phyloP scores from a whole-genome alignment of 1,140 invertebrate species.

The Sminthurinus signatus region DNA sequence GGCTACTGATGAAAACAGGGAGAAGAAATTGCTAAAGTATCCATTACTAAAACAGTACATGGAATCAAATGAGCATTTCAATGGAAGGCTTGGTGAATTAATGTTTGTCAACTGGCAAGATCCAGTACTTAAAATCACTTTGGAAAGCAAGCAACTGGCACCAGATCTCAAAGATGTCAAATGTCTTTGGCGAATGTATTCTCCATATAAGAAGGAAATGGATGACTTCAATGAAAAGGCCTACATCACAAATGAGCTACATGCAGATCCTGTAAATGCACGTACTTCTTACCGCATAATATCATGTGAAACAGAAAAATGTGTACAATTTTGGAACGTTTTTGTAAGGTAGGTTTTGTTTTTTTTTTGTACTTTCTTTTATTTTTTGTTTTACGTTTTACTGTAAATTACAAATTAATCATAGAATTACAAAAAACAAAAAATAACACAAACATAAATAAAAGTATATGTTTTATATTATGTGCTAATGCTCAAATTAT shows the following conservation, averaged over 20 bases:
- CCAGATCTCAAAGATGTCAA: neutral
- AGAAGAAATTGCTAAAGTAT: neutral
- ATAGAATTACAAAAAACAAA: no score
- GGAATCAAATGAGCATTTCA: neutral
- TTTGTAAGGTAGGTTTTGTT: no score
- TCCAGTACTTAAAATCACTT: neutral
- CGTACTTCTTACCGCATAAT: neutral
- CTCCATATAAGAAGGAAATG: neutral
- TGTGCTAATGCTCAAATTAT: no score
- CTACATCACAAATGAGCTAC: neutral
- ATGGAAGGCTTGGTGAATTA: neutral
- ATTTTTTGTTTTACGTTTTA: no score
- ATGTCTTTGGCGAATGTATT: neutral
- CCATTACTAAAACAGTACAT: neutral
- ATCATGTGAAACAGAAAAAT: conserved; percentile 1
- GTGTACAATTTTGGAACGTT: neutral
- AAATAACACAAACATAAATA: no score
- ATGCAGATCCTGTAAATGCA: neutral
- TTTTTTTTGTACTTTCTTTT: no score
- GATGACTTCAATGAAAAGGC: conserved; percentile 1
- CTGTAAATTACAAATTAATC: no score
- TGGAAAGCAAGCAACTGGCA: no score
- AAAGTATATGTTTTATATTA: no score
- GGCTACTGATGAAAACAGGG: neutral
- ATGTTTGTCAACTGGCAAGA: neutral